Evolutionary conservation across 1,140 invertebrate species (phyloP).

Genomic region (Drosophila seguyi): DNA sequence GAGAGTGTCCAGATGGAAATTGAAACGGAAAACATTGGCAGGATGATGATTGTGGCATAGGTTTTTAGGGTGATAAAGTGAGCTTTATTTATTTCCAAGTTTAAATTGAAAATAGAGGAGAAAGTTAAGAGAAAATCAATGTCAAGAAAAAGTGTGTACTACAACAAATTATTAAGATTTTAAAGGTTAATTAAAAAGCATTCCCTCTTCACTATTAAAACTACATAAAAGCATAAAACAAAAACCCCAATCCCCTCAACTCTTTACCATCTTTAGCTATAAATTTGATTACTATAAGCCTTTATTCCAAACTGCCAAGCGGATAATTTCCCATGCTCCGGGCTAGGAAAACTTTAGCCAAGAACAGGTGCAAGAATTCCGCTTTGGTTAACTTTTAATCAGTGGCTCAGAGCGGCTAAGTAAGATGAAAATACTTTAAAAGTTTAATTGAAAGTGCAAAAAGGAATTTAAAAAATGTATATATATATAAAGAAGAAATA

Average conservation of each 20-base stretch:
- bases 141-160: not conserved
- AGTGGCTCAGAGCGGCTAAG: conserved; percentile 10
- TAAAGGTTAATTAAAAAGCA: not conserved
- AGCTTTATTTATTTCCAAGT: not conserved
- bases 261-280: not conserved
- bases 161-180: too few relatives aligned
- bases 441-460: conserved; percentile 51
- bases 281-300: not conserved
- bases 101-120: not conserved
- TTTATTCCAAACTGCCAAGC: not conserved
- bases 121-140: not conserved
- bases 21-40: conserved; percentile 8
- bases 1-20: conserved; percentile 11
- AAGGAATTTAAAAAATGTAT: conserved; percentile 7
- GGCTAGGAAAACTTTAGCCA: conserved; percentile 18
- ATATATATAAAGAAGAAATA: not conserved
- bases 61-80: not conserved
- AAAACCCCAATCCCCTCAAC: too few relatives aligned
- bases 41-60: not conserved
- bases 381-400: conserved; percentile 38
- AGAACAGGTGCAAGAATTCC: conserved; percentile 21
- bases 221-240: not conserved
- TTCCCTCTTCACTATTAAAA: not conserved
- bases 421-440: conserved; percentile 15
- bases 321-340: conserved; percentile 11